Conservation (phyloP, 1,140 invertebrate species). For the Muscidifurax raptorellus region DNA sequence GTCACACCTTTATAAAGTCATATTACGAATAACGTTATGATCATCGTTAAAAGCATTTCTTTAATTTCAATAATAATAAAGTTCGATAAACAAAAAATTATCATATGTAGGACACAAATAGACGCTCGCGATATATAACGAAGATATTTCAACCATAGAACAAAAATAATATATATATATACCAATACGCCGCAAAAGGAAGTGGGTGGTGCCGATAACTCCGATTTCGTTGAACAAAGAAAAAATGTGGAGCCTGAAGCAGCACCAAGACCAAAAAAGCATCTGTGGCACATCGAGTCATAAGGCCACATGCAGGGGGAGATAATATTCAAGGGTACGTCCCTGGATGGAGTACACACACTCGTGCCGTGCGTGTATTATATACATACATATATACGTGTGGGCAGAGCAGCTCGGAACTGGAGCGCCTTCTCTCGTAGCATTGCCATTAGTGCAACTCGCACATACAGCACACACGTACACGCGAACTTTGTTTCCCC, state of each 20-base stretch:
- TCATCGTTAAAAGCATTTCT: too few species aligned
- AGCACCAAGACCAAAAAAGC: background rate
- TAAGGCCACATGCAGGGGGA: background rate
- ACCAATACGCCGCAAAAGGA: too few species aligned
- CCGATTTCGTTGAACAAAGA: too few species aligned
- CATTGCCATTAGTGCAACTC: background rate
- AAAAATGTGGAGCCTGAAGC: too few species aligned
- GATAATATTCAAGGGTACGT: slow-evolving; percentile 12
- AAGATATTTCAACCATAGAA: background rate
- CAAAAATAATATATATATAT: background rate
- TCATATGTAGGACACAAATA: too few species aligned
- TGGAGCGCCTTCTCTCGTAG: slow-evolving; percentile 1
- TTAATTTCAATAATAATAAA: too few species aligned
- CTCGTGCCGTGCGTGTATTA: background rate
- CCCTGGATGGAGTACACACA: background rate
- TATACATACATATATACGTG: too few species aligned
- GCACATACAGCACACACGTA: background rate
- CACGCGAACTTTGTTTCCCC: background rate
- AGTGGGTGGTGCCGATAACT: too few species aligned
- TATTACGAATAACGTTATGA: too few species aligned
- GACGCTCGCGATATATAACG: too few species aligned
- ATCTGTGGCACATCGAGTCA: background rate
- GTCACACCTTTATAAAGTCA: too few species aligned
- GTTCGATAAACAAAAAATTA: too few species aligned
- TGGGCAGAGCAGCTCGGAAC: background rate